Conservation (phyloP, 2,113 vertebrate genomes). For the Rutilus rutilus region DNA sequence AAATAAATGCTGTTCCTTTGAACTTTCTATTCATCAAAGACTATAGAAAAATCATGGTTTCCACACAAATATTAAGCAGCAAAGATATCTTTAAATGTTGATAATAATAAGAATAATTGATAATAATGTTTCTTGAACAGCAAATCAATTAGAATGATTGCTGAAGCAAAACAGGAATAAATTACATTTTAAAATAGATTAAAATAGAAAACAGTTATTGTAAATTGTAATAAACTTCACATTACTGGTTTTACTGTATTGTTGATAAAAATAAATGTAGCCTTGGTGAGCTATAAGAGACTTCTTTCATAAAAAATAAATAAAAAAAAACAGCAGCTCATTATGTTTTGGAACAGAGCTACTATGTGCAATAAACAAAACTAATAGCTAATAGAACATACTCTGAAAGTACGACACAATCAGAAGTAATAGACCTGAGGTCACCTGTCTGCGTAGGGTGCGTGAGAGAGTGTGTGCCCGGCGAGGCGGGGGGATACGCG, state of each 20-base stretch:
- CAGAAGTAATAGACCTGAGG: constrained; percentile 32
- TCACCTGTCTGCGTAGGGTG: constrained; percentile 94
- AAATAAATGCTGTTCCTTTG: background rate
- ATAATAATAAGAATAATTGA: no score
- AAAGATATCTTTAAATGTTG: no score
- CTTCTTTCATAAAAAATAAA: background rate
- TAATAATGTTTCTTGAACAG: background rate
- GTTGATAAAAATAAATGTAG: background rate
- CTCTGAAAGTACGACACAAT: background rate
- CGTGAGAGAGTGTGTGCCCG: constrained; percentile 84
- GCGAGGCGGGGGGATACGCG: constrained; percentile 78
- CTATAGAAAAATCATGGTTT: background rate
- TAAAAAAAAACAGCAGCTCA: background rate
- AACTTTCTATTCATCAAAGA: background rate
- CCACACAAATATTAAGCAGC: no score
- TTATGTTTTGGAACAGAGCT: background rate
- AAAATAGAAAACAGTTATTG: background rate
- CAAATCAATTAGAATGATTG: background rate
- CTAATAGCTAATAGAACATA: background rate
- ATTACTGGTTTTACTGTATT: background rate
- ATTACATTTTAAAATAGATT: background rate
- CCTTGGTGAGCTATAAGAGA: no score
- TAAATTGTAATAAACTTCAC: background rate
- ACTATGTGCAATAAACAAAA: background rate
- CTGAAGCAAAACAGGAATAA: background rate